Percentiles rank a stretch among this genome's conserved stretches.
Conservation (phyloP, 2,888 invertebrate species). For the Drosophila kanekoi region DNA sequence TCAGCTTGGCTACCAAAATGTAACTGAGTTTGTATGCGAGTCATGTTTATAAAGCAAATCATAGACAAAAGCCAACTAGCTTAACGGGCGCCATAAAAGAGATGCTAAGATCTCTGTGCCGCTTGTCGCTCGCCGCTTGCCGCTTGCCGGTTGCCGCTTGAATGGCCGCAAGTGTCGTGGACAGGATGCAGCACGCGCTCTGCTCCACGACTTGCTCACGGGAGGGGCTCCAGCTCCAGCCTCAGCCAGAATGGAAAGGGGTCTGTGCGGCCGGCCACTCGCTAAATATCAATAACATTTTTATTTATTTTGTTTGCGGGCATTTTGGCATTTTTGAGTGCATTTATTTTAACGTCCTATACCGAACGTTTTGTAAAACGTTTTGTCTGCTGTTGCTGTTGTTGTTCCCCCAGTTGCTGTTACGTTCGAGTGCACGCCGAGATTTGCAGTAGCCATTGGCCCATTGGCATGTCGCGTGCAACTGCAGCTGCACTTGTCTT, state of each 20-base stretch:
- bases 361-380: constrained; percentile 76
- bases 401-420: constrained; percentile 45
- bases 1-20: constrained; percentile 21
- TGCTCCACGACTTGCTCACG: background rate
- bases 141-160: constrained; percentile 46
- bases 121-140: constrained; percentile 6
- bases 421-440: constrained; percentile 74
- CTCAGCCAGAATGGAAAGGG: background rate
- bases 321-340: constrained; percentile 80
- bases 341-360: constrained; percentile 78
- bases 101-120: constrained; percentile 33
- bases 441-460: constrained; percentile 66
- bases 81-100: constrained; percentile 69
- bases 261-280: constrained; percentile 43
- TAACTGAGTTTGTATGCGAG: constrained; percentile 23
- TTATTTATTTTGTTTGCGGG: constrained; percentile 80
- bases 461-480: constrained; percentile 65
- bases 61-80: constrained; percentile 65
- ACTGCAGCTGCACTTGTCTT: constrained; percentile 64
- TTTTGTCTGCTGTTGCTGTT: constrained; percentile 54
- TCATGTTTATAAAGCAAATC: constrained; percentile 73
- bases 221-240: constrained; percentile 1
- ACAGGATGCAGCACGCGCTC: constrained; percentile 68
- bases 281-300: constrained; percentile 80
- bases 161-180: constrained; percentile 72